A percentile compares a stretch with the other conserved stretches of the same genome.
Conservation (phyloP, 1,140 invertebrate species). For the Wasmannia auropunctata region DNA sequence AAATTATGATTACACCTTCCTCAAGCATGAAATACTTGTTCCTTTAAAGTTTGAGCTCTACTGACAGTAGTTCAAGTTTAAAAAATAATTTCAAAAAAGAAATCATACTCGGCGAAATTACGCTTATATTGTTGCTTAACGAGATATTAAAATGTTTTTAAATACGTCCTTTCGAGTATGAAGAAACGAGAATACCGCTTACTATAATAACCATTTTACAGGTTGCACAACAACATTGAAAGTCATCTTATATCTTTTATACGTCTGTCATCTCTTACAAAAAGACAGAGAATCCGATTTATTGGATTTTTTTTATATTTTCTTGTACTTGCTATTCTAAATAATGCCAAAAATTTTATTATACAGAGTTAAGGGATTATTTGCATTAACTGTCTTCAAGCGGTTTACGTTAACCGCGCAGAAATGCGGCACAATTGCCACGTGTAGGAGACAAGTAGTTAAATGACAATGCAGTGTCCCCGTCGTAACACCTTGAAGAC, state of each 20-base stretch:
- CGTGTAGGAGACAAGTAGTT: neutral
- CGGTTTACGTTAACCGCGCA: neutral
- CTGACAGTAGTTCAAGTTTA: neutral
- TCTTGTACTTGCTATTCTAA: neutral
- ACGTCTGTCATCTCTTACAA: neutral
- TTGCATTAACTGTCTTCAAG: neutral
- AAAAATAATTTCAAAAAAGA: neutral
- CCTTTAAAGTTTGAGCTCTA: neutral
- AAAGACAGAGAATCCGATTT: neutral
- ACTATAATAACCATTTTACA: neutral
- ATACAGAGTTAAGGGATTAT: neutral
- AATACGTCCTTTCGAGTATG: neutral
- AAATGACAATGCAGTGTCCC: conserved; percentile 6
- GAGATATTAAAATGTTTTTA: neutral
- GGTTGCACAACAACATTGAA: neutral
- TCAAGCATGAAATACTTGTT: neutral
- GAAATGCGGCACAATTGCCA: conserved; percentile 1
- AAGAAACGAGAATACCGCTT: neutral
- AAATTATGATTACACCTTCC: neutral
- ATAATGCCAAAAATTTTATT: neutral
- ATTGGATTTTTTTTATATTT: neutral
- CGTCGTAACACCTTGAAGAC: conserved; percentile 15
- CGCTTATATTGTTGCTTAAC: neutral
- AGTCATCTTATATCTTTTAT: neutral
- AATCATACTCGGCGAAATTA: neutral